Conservation (phyloP, 92 coral and sea anemone genomes). For the Epizoanthus scotinus region DNA sequence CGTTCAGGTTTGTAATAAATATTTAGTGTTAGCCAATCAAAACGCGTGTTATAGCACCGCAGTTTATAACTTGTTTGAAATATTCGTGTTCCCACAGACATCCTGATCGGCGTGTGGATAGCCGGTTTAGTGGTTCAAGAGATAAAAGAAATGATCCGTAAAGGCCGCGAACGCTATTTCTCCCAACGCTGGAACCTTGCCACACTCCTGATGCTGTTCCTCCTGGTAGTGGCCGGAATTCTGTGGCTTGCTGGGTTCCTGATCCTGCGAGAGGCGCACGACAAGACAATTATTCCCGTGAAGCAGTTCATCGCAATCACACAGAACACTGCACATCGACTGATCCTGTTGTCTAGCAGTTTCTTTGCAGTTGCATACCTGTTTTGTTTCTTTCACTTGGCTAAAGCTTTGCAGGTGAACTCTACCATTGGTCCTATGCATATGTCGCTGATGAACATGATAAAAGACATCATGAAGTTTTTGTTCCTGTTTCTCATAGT, state of each 20-base stretch:
- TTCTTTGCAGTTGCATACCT: constrained; percentile 77
- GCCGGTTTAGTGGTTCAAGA: constrained; percentile 75
- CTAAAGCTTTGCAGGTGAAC: constrained; percentile 73
- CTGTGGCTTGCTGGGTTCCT: constrained; percentile 70
- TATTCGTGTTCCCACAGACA: constrained; percentile 48
- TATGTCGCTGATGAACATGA: constrained; percentile 77
- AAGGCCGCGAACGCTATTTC: constrained; percentile 73
- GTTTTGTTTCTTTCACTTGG: constrained; percentile 72
- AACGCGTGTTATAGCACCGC: not conserved
- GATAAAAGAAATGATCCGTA: constrained; percentile 58
- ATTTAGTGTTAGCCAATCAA: not conserved
- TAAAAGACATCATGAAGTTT: constrained; percentile 72
- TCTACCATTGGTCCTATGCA: constrained; percentile 82
- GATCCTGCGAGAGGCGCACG: constrained; percentile 32
- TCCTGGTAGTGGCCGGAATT: constrained; percentile 68
- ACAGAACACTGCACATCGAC: constrained; percentile 29
- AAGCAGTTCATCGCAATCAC: constrained; percentile 29
- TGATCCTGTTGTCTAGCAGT: constrained; percentile 40
- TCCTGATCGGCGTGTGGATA: constrained; percentile 65
- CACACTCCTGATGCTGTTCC: constrained; percentile 66
- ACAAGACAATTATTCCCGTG: constrained; percentile 47
- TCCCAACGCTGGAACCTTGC: constrained; percentile 87
- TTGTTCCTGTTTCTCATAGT: constrained; percentile 62
- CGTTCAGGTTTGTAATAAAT: too few species aligned
- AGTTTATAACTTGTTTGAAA: not conserved